These are phyloP conservation scores for Echinometra lucunter DNA, from an alignment of 53 echinoderm and acorn worm species.

Conservation along the genomic window DNA sequence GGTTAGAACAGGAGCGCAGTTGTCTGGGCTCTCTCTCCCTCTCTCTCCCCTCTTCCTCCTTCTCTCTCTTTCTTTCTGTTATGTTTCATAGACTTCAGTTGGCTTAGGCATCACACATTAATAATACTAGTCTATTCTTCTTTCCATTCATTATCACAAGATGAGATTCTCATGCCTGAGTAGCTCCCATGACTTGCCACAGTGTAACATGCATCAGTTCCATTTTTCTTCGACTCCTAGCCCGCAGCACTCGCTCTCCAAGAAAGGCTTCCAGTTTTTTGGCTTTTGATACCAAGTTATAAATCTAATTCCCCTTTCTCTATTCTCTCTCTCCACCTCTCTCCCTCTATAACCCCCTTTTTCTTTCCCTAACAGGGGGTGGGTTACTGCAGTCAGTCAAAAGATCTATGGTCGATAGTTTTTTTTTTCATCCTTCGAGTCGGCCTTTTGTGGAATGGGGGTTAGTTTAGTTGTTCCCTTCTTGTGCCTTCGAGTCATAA, in stretches of 20 bases:
- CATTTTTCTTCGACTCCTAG: constrained; percentile 5
- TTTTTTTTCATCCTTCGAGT: constrained; percentile 30
- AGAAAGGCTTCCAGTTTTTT: constrained; percentile 28
- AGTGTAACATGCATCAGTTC: constrained; percentile 43
- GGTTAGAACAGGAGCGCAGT: background rate
- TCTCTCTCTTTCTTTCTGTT: background rate
- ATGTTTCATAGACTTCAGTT: background rate
- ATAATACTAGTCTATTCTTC: constrained; percentile 33
- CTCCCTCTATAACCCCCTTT: background rate
- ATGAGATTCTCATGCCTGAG: constrained; percentile 53
- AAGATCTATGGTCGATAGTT: constrained; percentile 67
- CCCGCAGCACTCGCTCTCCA: constrained; percentile 34
- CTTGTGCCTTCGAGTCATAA: constrained; percentile 62
- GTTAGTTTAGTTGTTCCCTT: constrained; percentile 62
- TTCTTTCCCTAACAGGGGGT: constrained; percentile 35
- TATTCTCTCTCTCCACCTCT: constrained; percentile 21
- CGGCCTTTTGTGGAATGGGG: constrained; percentile 52
- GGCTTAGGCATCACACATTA: constrained; percentile 45
- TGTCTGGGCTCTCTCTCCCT: background rate
- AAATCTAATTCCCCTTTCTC: background rate
- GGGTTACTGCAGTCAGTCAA: constrained; percentile 42
- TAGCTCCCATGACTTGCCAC: background rate
- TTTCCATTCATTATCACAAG: constrained; percentile 43
- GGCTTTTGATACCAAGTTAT: constrained; percentile 59
- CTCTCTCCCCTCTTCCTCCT: background rate